These are phyloP conservation scores for Halisarca cf. caerulea DNA, from an alignment of 37 sponge, comb jelly and placozoan species.

Conservation along the genomic window DNA sequence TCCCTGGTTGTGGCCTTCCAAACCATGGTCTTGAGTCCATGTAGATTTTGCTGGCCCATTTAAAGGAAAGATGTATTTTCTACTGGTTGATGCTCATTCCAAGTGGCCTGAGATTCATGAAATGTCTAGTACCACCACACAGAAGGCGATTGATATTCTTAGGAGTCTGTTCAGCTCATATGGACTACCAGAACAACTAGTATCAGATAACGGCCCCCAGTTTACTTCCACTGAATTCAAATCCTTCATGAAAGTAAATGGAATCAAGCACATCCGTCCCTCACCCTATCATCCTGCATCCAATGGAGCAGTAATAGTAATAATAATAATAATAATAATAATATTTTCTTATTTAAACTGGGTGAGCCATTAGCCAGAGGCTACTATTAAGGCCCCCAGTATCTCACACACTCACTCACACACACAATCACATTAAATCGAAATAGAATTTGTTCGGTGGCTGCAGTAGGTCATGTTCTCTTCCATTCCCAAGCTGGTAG, in stretches of 20 bases:
- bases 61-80: not conserved
- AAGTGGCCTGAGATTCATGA: slow-evolving; percentile 8
- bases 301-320: no score
- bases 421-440: no score
- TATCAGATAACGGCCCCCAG: not conserved
- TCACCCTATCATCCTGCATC: slow-evolving; percentile 6
- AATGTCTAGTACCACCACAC: not conserved
- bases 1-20: not conserved
- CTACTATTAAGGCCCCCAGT: no score
- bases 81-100: not conserved
- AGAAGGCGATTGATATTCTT: not conserved
- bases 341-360: no score
- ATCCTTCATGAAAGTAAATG: not conserved
- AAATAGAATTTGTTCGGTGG: no score
- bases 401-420: no score
- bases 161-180: not conserved
- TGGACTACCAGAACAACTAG: slow-evolving; percentile 5
- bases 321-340: no score
- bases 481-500: no score
- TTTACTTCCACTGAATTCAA: not conserved
- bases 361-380: no score
- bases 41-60: slow-evolving; percentile 13
- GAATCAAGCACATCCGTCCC: not conserved
- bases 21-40: not conserved
- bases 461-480: no score